Evolutionary conservation across 2,888 invertebrate genomes (phyloP).

Genomic region (Acronicta aceris): DNA sequence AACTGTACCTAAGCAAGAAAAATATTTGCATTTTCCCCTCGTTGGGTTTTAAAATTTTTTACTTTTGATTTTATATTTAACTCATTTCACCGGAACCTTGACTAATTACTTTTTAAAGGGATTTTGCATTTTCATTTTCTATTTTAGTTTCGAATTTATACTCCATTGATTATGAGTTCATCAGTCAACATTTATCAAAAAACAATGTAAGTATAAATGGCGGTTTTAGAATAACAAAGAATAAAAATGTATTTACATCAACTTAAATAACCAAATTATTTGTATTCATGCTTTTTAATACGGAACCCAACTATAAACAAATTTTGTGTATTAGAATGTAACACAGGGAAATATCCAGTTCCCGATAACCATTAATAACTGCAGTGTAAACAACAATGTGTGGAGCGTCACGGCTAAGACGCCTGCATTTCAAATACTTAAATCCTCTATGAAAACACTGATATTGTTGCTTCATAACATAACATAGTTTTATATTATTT

Average conservation of each 20-base stretch:
- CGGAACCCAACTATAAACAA: slow-evolving; percentile 41
- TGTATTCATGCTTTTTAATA: slow-evolving; percentile 19
- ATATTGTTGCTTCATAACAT: slow-evolving; percentile 42
- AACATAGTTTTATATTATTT: background rate
- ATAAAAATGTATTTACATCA: slow-evolving; percentile 2
- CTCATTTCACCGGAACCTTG: no score
- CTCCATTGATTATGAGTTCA: no score
- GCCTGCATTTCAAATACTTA: slow-evolving; percentile 13
- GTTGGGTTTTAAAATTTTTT: no score
- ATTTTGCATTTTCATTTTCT: no score
- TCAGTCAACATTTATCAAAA: no score
- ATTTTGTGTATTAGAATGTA: slow-evolving; percentile 13
- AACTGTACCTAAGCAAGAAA: no score
- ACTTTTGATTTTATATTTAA: no score
- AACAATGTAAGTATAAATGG: no score
- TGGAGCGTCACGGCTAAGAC: slow-evolving; percentile 6
- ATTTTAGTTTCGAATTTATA: no score
- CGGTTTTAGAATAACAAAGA: background rate
- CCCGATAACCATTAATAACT: slow-evolving; percentile 17
- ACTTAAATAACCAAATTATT: background rate
- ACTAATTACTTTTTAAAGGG: no score
- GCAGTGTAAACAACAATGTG: slow-evolving; percentile 26
- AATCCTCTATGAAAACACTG: slow-evolving; percentile 33
- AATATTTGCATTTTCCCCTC: no score
- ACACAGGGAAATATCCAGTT: slow-evolving; percentile 11